Percentiles rank a stretch among this genome's conserved stretches.
Evolutionary conservation across 2,113 vertebrate species (phyloP).

Genomic region (Protobothrops flavoviridis): DNA sequence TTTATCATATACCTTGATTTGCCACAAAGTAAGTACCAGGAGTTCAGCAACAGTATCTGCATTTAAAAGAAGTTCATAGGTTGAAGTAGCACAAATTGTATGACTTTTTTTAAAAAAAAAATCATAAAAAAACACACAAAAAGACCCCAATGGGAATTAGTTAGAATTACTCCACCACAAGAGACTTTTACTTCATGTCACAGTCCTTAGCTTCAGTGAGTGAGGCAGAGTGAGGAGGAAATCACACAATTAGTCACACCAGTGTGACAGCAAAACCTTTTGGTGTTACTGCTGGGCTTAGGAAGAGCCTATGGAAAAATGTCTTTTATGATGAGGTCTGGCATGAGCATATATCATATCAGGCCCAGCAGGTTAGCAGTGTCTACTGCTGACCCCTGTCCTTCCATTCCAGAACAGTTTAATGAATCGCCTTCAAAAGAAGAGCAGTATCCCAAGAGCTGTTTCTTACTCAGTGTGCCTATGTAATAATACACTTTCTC

Average conservation of each 20-base stretch:
- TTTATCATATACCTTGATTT: conserved; percentile 26
- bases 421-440: not conserved
- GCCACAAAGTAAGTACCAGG: conserved; percentile 30
- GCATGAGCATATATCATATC: not conserved
- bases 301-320: not conserved
- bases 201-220: not conserved
- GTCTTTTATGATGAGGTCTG: not conserved
- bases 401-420: not conserved
- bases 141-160: not conserved
- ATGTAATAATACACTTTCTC: not conserved
- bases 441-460: not conserved
- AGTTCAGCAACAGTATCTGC: conserved; percentile 10
- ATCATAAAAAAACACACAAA: not conserved
- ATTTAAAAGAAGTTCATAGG: conserved; percentile 25
- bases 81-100: not conserved
- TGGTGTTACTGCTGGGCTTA: not conserved
- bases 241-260: not conserved
- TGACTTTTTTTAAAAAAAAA: not conserved
- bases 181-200: not conserved
- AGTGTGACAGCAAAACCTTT: not conserved
- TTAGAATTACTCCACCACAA: not conserved
- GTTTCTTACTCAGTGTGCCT: not conserved
- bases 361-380: not conserved
- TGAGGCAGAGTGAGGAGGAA: not conserved
- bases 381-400: not conserved